These are phyloP conservation scores for Cydia pomonella DNA, from an alignment of 1,140 invertebrate genomes.

Conservation along the genomic window DNA sequence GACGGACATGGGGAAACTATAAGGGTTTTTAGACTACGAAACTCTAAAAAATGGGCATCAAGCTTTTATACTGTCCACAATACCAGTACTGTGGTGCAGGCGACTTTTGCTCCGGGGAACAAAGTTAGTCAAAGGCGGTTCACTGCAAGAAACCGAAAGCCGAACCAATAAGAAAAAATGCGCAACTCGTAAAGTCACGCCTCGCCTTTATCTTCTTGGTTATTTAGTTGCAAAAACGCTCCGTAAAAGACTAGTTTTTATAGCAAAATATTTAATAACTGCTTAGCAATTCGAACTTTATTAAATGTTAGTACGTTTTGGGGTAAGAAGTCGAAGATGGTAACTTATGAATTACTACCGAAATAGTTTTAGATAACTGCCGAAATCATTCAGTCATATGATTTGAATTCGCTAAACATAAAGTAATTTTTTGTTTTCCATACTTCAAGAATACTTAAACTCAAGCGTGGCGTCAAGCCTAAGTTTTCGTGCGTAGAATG, in stretches of 20 bases:
- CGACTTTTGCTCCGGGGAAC: constrained; percentile 9
- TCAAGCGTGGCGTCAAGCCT: too few relatives aligned
- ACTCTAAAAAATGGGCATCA: too few relatives aligned
- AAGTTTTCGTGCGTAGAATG: too few relatives aligned
- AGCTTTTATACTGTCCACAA: background rate
- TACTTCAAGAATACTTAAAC: too few relatives aligned
- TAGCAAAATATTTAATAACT: background rate
- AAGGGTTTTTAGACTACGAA: too few relatives aligned
- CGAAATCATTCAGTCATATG: too few relatives aligned
- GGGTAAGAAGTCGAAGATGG: background rate
- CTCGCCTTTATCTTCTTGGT: background rate
- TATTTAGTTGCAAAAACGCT: constrained; percentile 13
- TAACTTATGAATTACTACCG: too few relatives aligned
- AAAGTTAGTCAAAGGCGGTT: constrained; percentile 5
- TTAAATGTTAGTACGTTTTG: background rate
- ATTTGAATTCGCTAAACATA: too few relatives aligned
- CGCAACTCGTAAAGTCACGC: constrained; percentile 5
- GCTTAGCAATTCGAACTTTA: background rate
- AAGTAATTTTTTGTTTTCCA: too few relatives aligned
- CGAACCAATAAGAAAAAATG: constrained; percentile 14
- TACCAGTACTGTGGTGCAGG: background rate
- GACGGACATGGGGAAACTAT: too few relatives aligned
- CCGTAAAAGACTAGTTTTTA: background rate
- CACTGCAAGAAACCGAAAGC: constrained; percentile 1
- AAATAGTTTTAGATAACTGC: too few relatives aligned